A percentile compares a stretch with the other conserved stretches of the same genome.
These are phyloP conservation scores for Mesitornis unicolor DNA, from an alignment of 2,113 vertebrate species.

Conservation along the genomic window DNA sequence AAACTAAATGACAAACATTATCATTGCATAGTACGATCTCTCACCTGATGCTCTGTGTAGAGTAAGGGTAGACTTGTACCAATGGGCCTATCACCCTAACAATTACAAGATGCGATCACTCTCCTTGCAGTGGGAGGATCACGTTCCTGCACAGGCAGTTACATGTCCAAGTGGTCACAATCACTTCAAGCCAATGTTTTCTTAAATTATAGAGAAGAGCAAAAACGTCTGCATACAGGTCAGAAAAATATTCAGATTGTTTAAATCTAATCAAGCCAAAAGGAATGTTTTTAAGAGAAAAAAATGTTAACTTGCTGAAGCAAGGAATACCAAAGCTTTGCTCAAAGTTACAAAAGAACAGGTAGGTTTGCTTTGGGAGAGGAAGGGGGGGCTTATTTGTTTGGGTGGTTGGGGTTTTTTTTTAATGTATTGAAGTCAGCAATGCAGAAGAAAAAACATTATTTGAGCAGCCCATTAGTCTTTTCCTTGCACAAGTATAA, in stretches of 20 bases:
- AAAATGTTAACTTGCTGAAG: neutral
- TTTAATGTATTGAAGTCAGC: neutral
- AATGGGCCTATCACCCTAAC: neutral
- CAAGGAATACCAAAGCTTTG: neutral
- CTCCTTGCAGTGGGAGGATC: neutral
- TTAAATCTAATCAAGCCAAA: neutral
- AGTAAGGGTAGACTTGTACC: neutral
- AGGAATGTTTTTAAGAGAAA: neutral
- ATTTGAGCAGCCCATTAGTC: neutral
- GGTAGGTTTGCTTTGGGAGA: neutral
- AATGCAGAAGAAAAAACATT: neutral
- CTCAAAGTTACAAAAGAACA: neutral
- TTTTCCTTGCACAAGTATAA: neutral
- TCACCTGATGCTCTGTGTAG: neutral
- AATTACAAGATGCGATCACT: neutral
- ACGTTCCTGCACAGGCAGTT: neutral
- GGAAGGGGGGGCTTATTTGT: accelerated
- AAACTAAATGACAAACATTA: neutral
- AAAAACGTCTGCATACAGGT: neutral
- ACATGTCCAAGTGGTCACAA: neutral
- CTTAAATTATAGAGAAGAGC: neutral
- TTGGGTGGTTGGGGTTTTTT: neutral
- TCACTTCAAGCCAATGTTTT: neutral
- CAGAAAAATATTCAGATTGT: neutral
- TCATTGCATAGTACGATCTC: neutral